phyloP scores from a whole-genome alignment of 2,113 vertebrate genomes.

The Phalacrocorax brasilianus region DNA sequence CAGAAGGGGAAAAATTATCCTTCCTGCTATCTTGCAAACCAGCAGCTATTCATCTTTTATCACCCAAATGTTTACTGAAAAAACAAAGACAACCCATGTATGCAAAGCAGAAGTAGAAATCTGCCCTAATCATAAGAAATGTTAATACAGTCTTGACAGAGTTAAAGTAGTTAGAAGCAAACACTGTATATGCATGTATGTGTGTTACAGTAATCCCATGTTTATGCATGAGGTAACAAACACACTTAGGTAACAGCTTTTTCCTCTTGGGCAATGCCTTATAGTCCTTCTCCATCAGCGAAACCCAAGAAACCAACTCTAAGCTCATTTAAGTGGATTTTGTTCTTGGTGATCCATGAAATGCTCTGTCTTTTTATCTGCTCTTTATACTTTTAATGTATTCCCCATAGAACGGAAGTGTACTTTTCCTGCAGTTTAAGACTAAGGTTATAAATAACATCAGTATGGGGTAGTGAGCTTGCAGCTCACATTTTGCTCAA shows the following conservation, averaged over 20 bases:
- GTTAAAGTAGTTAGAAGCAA: constrained; percentile 49
- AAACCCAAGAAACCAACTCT: constrained; percentile 85
- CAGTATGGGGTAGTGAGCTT: constrained; percentile 85
- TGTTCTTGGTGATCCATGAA: constrained; percentile 96
- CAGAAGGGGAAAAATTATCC: constrained; percentile 24
- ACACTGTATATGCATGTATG: constrained; percentile 47
- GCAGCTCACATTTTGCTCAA: constrained; percentile 83
- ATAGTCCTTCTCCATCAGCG: constrained; percentile 75
- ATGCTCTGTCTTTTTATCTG: constrained; percentile 91
- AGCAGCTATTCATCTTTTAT: constrained; percentile 19
- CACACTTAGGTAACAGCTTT: constrained; percentile 79
- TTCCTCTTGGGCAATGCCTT: constrained; percentile 81
- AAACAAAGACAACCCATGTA: neutral
- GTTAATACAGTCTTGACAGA: constrained; percentile 58
- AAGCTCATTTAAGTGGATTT: constrained; percentile 91
- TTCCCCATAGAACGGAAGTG: constrained; percentile 85
- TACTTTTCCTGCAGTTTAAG: constrained; percentile 89
- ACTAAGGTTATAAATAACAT: constrained; percentile 92
- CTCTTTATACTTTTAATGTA: constrained; percentile 96
- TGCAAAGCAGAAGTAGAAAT: neutral
- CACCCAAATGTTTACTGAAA: neutral
- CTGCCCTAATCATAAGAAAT: neutral
- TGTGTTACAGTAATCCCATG: constrained; percentile 72
- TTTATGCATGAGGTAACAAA: constrained; percentile 83
- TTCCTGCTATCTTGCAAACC: constrained; percentile 36